Evolutionary conservation across 2,888 invertebrate species (phyloP).

Genomic region (Argyresthia goedartella): DNA sequence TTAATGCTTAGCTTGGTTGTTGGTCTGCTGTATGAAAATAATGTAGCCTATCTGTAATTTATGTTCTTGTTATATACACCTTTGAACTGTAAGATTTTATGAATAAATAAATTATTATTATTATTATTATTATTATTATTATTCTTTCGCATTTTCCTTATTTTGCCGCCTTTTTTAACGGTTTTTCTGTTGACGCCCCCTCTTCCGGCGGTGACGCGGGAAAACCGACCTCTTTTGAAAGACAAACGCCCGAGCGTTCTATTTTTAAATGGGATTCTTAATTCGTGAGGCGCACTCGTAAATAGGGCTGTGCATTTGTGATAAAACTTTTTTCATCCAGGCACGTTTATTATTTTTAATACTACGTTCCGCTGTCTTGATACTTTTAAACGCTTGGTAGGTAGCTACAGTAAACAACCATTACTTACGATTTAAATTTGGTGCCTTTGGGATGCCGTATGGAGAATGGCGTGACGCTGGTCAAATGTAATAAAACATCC

Average conservation of each 20-base stretch:
- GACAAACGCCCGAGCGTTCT: conserved; percentile 20
- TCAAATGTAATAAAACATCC: too few species aligned
- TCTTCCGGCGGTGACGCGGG: conserved; percentile 22
- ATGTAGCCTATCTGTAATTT: too few species aligned
- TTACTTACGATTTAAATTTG: not conserved
- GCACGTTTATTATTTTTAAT: not conserved
- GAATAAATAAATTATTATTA: too few species aligned
- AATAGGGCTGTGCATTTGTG: not conserved
- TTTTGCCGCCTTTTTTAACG: conserved; percentile 42
- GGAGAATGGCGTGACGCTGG: too few species aligned
- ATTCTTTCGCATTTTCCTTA: conserved; percentile 49
- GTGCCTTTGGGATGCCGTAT: too few species aligned
- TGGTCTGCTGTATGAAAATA: too few species aligned
- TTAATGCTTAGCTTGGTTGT: too few species aligned
- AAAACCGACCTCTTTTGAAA: conserved; percentile 34
- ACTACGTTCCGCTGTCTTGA: not conserved
- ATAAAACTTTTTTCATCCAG: not conserved
- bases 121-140: too few species aligned
- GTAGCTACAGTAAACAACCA: too few species aligned
- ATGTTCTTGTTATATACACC: too few species aligned
- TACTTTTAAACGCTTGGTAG: not conserved
- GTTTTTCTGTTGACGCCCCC: conserved; percentile 40
- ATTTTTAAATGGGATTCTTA: conserved; percentile 22
- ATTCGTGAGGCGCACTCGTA: conserved; percentile 11
- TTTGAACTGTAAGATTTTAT: too few species aligned